Conservation (phyloP, 2,797 vertebrate species). For the Lepilemur septentrionalis region DNA sequence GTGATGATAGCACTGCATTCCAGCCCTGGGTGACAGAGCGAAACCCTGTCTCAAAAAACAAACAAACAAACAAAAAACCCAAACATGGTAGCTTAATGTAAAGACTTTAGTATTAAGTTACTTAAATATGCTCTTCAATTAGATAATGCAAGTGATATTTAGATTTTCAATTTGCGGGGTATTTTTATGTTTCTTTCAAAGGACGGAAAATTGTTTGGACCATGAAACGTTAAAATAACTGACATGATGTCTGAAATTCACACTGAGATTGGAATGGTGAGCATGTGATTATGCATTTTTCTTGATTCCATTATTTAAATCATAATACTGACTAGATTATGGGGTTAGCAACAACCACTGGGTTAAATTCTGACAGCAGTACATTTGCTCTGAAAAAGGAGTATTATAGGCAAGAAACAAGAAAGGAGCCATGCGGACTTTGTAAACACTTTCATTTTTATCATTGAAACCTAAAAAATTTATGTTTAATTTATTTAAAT, state of each 20-base stretch:
- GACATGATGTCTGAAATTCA: slow-evolving; percentile 9
- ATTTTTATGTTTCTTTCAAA: slow-evolving; percentile 1
- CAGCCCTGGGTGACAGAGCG: background rate
- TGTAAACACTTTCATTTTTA: background rate
- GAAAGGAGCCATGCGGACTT: background rate
- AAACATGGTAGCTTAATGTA: background rate
- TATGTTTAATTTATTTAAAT: slow-evolving; percentile 26
- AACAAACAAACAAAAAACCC: background rate
- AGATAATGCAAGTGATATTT: background rate
- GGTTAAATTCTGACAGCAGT: slow-evolving; percentile 12
- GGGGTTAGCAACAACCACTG: background rate
- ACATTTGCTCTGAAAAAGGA: background rate
- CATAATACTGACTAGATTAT: background rate
- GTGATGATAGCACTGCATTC: background rate
- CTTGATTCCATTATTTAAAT: background rate
- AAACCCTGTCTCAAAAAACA: background rate
- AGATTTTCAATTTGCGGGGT: background rate
- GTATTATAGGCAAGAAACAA: background rate
- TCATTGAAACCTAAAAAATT: background rate
- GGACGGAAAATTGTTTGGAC: background rate
- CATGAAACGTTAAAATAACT: background rate
- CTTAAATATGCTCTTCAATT: background rate
- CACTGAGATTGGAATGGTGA: background rate
- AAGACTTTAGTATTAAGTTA: background rate
- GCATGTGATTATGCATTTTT: background rate